A percentile compares a stretch with the other conserved stretches of the same genome.
Conservation (phyloP, 2,888 invertebrate genomes). For the Nephrotoma flavescens region DNA sequence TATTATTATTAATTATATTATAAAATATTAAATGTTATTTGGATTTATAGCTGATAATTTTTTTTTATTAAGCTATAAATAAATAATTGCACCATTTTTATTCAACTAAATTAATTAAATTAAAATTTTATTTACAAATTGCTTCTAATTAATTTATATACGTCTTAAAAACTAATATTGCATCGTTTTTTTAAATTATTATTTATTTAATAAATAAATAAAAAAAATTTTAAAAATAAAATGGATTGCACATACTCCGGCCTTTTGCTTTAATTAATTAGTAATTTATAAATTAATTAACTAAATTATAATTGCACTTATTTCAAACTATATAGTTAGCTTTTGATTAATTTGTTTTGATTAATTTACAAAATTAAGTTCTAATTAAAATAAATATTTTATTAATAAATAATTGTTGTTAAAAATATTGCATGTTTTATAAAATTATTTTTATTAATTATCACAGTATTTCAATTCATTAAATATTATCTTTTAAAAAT, state of each 20-base stretch:
- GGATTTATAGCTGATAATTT: constrained; percentile 8
- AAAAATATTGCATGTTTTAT: background rate
- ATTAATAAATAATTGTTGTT: background rate
- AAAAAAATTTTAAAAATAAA: background rate
- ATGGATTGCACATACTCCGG: background rate
- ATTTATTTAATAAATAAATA: background rate
- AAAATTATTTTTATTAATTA: background rate
- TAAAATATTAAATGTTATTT: constrained; percentile 2
- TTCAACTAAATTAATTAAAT: background rate
- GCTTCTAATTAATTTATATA: background rate
- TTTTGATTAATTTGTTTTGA: background rate
- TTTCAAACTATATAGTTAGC: background rate
- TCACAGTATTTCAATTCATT: background rate
- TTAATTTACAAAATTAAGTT: background rate
- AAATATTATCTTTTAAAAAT: no score
- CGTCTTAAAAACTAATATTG: background rate
- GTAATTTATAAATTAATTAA: background rate
- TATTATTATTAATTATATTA: background rate
- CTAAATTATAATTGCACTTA: background rate
- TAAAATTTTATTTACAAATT: background rate
- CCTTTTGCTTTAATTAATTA: background rate
- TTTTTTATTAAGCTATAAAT: background rate
- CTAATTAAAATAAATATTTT: background rate
- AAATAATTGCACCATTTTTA: background rate
- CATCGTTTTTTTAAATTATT: background rate